Base-by-base conservation (phyloP, 2,888 invertebrate species). In the Amiota communis region DNA sequence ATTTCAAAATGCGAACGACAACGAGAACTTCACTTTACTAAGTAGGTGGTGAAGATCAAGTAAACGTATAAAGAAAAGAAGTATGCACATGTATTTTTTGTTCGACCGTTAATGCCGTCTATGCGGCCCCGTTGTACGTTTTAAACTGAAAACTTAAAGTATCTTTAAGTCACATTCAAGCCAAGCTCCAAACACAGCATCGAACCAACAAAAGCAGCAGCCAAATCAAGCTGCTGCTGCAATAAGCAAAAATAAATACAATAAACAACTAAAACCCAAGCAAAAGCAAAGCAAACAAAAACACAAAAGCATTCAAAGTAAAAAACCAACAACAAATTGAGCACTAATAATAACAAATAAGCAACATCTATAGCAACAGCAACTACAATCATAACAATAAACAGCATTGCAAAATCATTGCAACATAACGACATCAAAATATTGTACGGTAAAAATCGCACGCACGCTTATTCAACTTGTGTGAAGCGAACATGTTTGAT, bases 41-140 rank as follows among this genome's bases (percentile, higher is more conserved):
- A 6, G 3, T 0, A 36, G 36, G 3, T 0, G 36, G 1, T 36
- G 36, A 6, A 23, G 23, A 23, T 23, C 23, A 23, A 23, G 23
- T 23, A 23, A 23, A 23, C 23, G 23, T 3, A 23, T 15, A 57
- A 51, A 51, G 15, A 57, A 12, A 57, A 12, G 57, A 57, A 57
- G 15, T n/a, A n/a, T 9, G 15, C 8, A n/a, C 17, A 17, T 15
- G 57, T 15, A 9, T n/a, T 15, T 3, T 57, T 10, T 9, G 20
- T 23, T 51, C 8, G 36, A 36, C 51, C 67, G 67, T 67, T 67
- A 20, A 13, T 4, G 51, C 51, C 67, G 85, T 83, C 83, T 75
- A 78, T 82, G 84, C 83, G 82, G 76, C 81, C 82, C 82, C 85
- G 85, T 83, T 83, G 83, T 82, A 85, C 83, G 85, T 75, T 83